phyloP scores from a whole-genome alignment of 2,797 vertebrate species.

The Rhinophrynus dorsalis region DNA sequence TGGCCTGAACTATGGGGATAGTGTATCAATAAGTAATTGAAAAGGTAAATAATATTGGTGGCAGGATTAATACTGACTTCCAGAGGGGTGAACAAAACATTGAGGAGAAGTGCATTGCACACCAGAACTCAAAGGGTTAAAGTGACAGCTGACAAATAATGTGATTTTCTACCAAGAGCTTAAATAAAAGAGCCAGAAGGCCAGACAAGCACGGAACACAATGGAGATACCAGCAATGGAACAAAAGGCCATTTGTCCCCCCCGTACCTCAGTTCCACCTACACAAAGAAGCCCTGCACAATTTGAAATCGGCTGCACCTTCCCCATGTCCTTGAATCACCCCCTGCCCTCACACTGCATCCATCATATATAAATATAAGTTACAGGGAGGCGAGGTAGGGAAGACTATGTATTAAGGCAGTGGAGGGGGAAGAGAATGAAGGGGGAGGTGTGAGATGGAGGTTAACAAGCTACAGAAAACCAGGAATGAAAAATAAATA shows the following conservation, averaged over 20 bases:
- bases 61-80: too few species aligned
- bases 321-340: conserved; percentile 33
- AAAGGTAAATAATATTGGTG: too few species aligned
- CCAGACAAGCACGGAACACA: background rate
- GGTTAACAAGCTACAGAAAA: conserved; percentile 9
- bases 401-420: background rate
- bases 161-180: background rate
- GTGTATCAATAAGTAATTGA: too few species aligned
- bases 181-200: background rate
- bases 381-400: conserved; percentile 1
- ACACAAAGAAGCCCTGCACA: conserved; percentile 25
- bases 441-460: conserved; percentile 18
- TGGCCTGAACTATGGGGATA: too few species aligned
- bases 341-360: conserved; percentile 1
- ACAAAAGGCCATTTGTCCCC: conserved; percentile 28
- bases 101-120: too few species aligned
- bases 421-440: background rate
- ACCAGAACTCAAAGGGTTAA: too few species aligned
- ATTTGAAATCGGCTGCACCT: background rate
- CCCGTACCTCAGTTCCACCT: conserved; percentile 3
- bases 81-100: too few species aligned
- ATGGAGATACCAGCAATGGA: background rate
- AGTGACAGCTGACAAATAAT: background rate
- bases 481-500: conserved; percentile 6
- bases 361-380: conserved; percentile 11